Conservation (phyloP, 2,113 vertebrate genomes). For the Zosterops pallidus region DNA sequence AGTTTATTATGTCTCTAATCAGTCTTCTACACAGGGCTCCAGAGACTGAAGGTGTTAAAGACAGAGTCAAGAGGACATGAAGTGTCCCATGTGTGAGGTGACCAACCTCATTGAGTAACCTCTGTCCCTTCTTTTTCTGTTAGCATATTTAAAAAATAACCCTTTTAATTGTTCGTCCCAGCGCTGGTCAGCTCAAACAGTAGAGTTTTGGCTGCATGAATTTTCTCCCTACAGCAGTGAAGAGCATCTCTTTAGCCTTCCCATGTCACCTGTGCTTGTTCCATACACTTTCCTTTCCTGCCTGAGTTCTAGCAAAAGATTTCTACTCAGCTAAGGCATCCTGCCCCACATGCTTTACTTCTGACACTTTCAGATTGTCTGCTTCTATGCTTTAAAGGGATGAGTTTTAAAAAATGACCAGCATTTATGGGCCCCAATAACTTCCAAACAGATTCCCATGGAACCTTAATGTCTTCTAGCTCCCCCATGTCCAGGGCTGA, state of each 20-base stretch:
- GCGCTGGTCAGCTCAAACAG: background rate
- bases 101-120: background rate
- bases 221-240: background rate
- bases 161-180: background rate
- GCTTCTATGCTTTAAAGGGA: background rate
- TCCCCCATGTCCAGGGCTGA: accelerated
- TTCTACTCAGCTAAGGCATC: background rate
- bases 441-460: background rate
- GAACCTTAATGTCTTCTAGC: background rate
- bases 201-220: background rate
- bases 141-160: background rate
- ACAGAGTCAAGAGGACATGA: background rate
- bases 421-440: background rate
- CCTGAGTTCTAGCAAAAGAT: background rate
- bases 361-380: background rate
- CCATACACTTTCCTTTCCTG: background rate
- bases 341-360: background rate
- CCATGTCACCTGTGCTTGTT: background rate
- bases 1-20: background rate
- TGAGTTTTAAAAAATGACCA: background rate
- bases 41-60: background rate
- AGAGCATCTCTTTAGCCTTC: background rate
- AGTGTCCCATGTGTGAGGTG: background rate
- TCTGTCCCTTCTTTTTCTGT: background rate
- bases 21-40: background rate